These are phyloP conservation scores for Ptychodera flava DNA, from an alignment of 35 echinoderm and acorn worm genomes.

Conservation along the genomic window DNA sequence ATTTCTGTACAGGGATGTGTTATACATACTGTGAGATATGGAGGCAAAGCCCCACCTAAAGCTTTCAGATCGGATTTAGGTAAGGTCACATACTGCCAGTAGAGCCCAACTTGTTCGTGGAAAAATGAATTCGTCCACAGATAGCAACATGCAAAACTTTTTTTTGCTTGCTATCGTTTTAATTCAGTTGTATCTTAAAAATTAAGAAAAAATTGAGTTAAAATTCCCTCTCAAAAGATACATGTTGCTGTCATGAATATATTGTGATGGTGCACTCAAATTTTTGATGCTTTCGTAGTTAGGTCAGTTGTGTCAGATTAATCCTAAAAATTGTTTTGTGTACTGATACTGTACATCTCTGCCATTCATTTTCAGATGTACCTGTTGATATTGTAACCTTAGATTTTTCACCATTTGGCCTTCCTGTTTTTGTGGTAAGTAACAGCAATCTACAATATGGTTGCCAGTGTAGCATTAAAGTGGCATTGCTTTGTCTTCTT, in stretches of 20 bases:
- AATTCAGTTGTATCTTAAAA: too few species aligned
- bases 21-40: slow-evolving; percentile 23
- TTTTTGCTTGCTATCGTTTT: too few species aligned
- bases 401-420: slow-evolving; percentile 79
- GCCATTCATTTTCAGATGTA: slow-evolving; percentile 62
- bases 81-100: background rate
- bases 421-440: slow-evolving; percentile 84
- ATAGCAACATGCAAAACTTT: background rate
- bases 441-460: too few species aligned
- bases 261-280: background rate
- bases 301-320: background rate
- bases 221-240: too few species aligned
- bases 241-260: too few species aligned
- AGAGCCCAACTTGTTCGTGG: too few species aligned
- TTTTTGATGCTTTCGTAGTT: background rate
- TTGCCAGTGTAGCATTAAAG: too few species aligned
- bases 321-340: background rate
- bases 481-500: too few species aligned
- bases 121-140: background rate
- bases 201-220: too few species aligned
- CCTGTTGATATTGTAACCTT: slow-evolving; percentile 50
- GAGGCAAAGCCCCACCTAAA: slow-evolving; percentile 30
- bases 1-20: slow-evolving; percentile 30
- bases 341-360: background rate
- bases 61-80: slow-evolving; percentile 5